Conservation (phyloP, 2,888 invertebrate genomes). For the Metalampra italica region DNA sequence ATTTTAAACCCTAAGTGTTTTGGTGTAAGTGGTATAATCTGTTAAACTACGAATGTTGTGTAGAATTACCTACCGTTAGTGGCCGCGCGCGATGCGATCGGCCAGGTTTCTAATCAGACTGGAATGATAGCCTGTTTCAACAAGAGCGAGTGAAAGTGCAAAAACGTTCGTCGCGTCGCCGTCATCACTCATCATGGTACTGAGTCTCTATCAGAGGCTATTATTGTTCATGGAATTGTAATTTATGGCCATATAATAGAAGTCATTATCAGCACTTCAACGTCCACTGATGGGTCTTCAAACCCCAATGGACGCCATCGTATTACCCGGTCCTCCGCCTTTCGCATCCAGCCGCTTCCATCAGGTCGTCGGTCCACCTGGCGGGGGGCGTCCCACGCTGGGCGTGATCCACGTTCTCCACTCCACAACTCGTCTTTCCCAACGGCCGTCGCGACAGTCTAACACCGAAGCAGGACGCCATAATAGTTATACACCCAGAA, state of each 20-base stretch:
- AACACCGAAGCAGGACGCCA: too few relatives aligned
- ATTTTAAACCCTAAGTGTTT: not conserved
- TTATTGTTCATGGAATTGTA: not conserved
- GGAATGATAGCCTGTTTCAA: conserved; percentile 22
- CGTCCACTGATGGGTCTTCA: too few relatives aligned
- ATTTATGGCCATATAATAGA: not conserved
- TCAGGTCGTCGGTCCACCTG: too few relatives aligned
- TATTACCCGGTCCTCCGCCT: too few relatives aligned
- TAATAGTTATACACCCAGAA: too few relatives aligned
- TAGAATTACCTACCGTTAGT: not conserved
- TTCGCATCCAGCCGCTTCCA: too few relatives aligned
- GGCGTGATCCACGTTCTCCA: too few relatives aligned
- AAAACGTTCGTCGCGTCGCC: conserved; percentile 29
- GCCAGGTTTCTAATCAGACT: conserved; percentile 41
- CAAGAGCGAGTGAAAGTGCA: conserved; percentile 21
- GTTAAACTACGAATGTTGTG: not conserved
- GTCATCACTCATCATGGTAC: conserved; percentile 30
- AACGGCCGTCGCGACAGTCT: too few relatives aligned
- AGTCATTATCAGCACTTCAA: too few relatives aligned
- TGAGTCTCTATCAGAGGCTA: conserved; percentile 11
- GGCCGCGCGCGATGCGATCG: conserved; percentile 1
- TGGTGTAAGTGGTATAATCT: not conserved
- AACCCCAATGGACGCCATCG: too few relatives aligned
- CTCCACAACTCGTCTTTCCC: too few relatives aligned
- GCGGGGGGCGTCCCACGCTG: too few relatives aligned